A percentile compares a stretch with the other conserved stretches of the same genome.
Conservation (phyloP, 2,888 invertebrate species). For the Dioctria linearis region DNA sequence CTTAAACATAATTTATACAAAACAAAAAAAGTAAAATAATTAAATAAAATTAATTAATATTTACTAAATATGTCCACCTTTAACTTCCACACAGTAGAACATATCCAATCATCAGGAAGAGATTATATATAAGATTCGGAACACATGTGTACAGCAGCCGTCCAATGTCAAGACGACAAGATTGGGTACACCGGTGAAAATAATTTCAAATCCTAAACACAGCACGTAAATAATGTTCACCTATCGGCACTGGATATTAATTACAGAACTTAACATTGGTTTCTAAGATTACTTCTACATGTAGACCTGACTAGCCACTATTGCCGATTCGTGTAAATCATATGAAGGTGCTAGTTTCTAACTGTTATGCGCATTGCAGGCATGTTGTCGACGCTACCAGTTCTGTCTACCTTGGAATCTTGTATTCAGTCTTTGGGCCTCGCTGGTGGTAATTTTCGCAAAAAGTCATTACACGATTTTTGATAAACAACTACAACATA, state of each 20-base stretch:
- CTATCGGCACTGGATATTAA: slow-evolving; percentile 71
- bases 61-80: too few species aligned
- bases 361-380: slow-evolving; percentile 46
- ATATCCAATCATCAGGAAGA: too few species aligned
- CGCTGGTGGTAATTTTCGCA: slow-evolving; percentile 54
- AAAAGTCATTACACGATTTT: slow-evolving; percentile 52
- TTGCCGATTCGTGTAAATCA: slow-evolving; percentile 46
- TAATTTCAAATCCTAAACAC: slow-evolving; percentile 61
- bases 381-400: slow-evolving; percentile 36
- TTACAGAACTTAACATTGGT: slow-evolving; percentile 65
- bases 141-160: slow-evolving; percentile 25
- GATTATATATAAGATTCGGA: too few species aligned
- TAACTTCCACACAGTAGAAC: too few species aligned
- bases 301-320: slow-evolving; percentile 51
- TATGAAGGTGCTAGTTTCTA: slow-evolving; percentile 53
- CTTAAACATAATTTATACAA: too few species aligned
- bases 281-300: slow-evolving; percentile 37
- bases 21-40: too few species aligned
- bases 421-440: slow-evolving; percentile 33
- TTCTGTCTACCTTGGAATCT: slow-evolving; percentile 32
- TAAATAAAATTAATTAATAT: too few species aligned
- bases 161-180: slow-evolving; percentile 17
- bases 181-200: slow-evolving; percentile 32
- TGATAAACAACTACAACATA: slow-evolving; percentile 41
- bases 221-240: slow-evolving; percentile 71